Conservation (phyloP, 1,140 invertebrate genomes). For the Laodelphax striatellus region DNA sequence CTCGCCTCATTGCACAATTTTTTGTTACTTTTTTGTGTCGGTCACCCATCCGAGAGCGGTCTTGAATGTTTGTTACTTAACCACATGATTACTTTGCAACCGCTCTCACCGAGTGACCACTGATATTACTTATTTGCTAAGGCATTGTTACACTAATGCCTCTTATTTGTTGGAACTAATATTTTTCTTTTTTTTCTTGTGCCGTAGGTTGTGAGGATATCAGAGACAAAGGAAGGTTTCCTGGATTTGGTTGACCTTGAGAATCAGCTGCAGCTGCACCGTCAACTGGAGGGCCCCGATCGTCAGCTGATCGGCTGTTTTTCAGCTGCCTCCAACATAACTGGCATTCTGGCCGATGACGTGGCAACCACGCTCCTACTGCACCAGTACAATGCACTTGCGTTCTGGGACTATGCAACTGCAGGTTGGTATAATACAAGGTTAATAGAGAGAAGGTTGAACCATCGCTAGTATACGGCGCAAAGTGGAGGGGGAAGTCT, state of each 20-base stretch:
- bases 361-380: constrained; percentile 68
- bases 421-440: constrained; percentile 42
- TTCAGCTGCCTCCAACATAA: constrained; percentile 77
- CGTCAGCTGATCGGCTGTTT: constrained; percentile 72
- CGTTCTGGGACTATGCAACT: constrained; percentile 85
- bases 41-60: too few species aligned
- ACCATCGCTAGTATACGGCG: too few species aligned
- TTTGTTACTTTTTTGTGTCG: too few species aligned
- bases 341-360: constrained; percentile 77
- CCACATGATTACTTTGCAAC: too few species aligned
- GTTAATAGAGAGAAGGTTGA: too few species aligned
- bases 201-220: constrained; percentile 63
- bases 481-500: too few species aligned
- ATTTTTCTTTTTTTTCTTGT: constrained; percentile 19
- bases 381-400: constrained; percentile 69
- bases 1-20: too few species aligned
- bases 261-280: constrained; percentile 49
- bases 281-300: constrained; percentile 30
- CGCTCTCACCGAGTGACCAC: too few species aligned
- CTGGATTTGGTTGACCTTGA: constrained; percentile 70
- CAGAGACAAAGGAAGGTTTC: constrained; percentile 63
- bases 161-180: too few species aligned
- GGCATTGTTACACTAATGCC: too few species aligned
- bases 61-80: too few species aligned
- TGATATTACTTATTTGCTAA: too few species aligned